These are phyloP conservation scores for Onychostruthus taczanowskii DNA, from an alignment of 2,113 vertebrate genomes.

Conservation along the genomic window DNA sequence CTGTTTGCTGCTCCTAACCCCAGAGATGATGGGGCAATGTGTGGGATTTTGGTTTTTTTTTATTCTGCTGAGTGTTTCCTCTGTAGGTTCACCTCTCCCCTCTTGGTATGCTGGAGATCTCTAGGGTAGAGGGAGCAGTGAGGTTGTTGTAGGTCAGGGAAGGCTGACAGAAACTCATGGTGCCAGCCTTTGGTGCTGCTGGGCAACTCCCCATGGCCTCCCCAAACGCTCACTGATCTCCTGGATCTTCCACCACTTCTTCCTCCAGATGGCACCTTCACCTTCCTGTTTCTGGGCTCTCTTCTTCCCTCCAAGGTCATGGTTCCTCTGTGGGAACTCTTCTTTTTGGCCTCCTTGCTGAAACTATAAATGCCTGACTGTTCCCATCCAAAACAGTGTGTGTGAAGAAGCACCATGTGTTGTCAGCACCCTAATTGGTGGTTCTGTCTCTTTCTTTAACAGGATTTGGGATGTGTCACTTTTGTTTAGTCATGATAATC, in stretches of 20 bases:
- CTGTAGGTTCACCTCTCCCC: background rate
- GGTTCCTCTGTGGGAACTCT: background rate
- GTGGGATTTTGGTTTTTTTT: background rate
- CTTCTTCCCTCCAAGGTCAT: background rate
- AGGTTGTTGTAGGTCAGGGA: background rate
- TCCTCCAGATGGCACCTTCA: background rate
- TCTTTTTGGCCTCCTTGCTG: background rate
- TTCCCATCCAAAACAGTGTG: background rate
- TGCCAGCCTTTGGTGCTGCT: background rate
- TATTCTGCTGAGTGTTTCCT: fast-evolving
- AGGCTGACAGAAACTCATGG: background rate
- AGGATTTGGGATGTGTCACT: background rate
- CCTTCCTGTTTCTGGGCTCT: background rate
- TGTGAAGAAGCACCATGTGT: background rate
- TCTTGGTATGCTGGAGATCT: background rate
- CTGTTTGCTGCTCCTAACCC: background rate
- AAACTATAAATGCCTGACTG: background rate
- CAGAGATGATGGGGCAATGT: background rate
- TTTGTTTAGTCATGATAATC: background rate
- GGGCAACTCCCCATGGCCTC: background rate
- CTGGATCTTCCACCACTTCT: background rate
- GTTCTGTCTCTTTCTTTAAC: background rate
- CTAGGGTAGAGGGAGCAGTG: background rate
- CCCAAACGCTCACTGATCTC: background rate
- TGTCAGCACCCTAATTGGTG: background rate